Evolutionary conservation across 2,113 vertebrate genomes (phyloP), one percentile per base, ranked within the genome.

Genomic region (Lepidothrix coronata): DNA sequence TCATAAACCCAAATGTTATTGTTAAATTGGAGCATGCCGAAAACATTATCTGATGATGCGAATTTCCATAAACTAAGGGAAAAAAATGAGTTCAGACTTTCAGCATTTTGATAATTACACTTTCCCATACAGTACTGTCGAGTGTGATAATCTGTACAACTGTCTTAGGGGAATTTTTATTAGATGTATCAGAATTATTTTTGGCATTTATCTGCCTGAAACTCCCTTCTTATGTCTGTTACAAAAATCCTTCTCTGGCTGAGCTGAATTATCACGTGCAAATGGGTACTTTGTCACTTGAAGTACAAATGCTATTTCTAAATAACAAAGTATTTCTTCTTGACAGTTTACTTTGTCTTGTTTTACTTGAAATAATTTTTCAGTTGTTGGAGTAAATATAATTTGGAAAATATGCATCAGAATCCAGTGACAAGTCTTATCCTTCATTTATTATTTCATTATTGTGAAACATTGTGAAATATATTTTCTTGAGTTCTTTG

Each of bases 161-260:
- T 83, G 16, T 88, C n/a, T 51, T 80, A 70, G 70, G 85, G 75
- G 94, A 91, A 92, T 96, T 82, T 70, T 95, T 80, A 52, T 71
- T 67, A 87, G 62, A 88, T 88, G n/a, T 85, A 91, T 96, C 92
- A 91, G 68, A 62, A 85, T 95, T 97, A 62, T 89, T 97, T 94
- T 97, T 97, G 93, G 89, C 85, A 41, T 91, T 93, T 85, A 15
- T 85, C 66, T 94, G 81, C 61, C 43, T 70, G 57, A 94, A 93
- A 85, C 83, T 91, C 83, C 37, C 54, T 91, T 91, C 95, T 91
- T 83, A 68, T 49, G 51, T 89, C 73, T 46, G 6, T 93, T 88
- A 63, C 76, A 93, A 43, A 96, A 87, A 77, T 93, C 17, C 58
- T 35, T 96, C 90, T 89, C 91, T 97, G 90, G 88, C 91, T 88